Evolutionary conservation across 2,888 invertebrate genomes (phyloP).

Genomic region (Plebejus melissa): DNA sequence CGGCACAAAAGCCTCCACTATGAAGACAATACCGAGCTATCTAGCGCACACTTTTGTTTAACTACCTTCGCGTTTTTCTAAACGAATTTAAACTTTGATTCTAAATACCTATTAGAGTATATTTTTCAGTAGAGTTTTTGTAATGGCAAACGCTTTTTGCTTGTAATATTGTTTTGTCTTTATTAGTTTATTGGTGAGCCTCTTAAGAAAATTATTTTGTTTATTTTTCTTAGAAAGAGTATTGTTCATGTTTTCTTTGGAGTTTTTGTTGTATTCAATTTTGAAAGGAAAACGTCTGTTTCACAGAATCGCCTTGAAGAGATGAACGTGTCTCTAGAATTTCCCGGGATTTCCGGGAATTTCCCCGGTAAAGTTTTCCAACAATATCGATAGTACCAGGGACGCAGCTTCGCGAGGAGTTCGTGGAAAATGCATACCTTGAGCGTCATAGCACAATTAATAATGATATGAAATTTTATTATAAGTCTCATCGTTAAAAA

Average conservation of each 20-base stretch:
- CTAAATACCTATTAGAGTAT: not conserved
- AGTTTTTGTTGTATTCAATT: not conserved
- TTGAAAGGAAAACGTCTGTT: not conserved
- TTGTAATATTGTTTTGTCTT: not conserved
- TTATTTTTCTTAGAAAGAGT: not conserved
- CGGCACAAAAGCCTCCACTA: not conserved
- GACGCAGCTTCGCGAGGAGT: not conserved
- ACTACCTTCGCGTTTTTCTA: not conserved
- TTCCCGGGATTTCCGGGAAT: not conserved
- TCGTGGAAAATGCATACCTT: not conserved
- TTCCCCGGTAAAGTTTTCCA: not conserved
- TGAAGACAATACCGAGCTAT: not conserved
- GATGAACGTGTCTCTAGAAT: not conserved
- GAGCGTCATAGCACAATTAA: not conserved
- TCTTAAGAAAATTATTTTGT: not conserved
- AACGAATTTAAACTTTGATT: not conserved
- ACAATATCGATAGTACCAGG: not conserved
- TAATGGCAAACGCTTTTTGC: slow-evolving; percentile 1
- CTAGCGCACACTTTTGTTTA: not conserved
- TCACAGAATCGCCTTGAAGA: not conserved
- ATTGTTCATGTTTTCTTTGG: not conserved
- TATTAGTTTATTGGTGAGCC: not conserved
- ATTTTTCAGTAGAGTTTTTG: not conserved
- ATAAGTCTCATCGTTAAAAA: not conserved
- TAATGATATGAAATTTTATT: not conserved